phyloP scores from a whole-genome alignment of 2,113 vertebrate species.

The Campylorhamphus procurvoides region DNA sequence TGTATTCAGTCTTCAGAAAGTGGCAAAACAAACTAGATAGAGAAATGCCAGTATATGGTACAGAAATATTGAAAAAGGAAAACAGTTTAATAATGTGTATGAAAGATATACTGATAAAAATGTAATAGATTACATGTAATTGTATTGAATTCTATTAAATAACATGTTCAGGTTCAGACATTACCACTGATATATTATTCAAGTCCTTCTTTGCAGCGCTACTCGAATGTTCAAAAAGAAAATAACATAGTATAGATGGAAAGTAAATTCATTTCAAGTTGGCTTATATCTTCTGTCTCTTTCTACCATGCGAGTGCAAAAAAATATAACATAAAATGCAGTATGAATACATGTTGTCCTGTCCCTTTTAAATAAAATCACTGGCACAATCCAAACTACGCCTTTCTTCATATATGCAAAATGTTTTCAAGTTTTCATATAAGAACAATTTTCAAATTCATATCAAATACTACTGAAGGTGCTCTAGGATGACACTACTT shows the following conservation, averaged over 20 bases:
- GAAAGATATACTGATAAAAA: background rate
- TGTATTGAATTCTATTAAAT: background rate
- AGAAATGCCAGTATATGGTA: background rate
- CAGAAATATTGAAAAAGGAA: background rate
- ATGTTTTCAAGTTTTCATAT: background rate
- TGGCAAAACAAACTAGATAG: background rate
- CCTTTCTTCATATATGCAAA: background rate
- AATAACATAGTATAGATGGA: background rate
- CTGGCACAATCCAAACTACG: background rate
- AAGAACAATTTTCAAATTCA: background rate
- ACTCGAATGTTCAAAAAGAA: background rate
- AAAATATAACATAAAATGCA: background rate
- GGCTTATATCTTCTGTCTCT: background rate
- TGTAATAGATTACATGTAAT: background rate
- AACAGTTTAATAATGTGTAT: background rate
- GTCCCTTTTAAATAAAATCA: background rate
- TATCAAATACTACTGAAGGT: background rate
- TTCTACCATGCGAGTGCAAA: background rate
- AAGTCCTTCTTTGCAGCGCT: background rate
- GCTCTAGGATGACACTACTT: background rate
- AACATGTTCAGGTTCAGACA: background rate
- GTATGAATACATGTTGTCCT: background rate
- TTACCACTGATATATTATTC: background rate
- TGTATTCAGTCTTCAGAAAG: background rate
- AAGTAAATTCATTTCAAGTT: background rate